Base-by-base conservation (phyloP, 2,888 invertebrate genomes). In the Lacanobia oleracea region DNA sequence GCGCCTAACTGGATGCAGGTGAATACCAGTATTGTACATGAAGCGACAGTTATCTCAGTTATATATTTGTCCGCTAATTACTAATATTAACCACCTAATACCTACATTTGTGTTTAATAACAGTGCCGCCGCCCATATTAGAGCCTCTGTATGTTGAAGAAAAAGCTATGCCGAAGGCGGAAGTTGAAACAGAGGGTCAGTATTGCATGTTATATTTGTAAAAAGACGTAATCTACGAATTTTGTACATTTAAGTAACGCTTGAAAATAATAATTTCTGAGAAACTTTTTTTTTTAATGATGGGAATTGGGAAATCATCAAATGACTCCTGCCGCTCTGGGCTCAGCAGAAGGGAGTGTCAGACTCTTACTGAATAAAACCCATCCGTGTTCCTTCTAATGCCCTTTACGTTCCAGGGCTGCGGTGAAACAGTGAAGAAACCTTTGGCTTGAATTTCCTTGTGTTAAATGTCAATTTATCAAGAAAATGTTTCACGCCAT, bases 121-220 rank as follows among this genome's bases (percentile, higher is more conserved):
- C 89, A 94, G 95, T 95, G 88, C 95, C 95, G 27, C 93, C 94
- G 63, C 90, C 93, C 2, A 85, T 89, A 54, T 91, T 95, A 54
- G 92, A 94, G 88, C 95, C 95, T 1, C 86, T 95, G 73, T 95
- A 93, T 77, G 82, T 91, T 9, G 93, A 95, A 85, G 93, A 94
- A 77, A 91, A 89, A 78, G 86, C 86, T 57, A 59, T 92, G 9
- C 88, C 86, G 33, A 90, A 86, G 0, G 92, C 93, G 0, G 91
- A 93, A 72, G 89, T 94, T 18, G 90, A 90, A 54, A 86, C 90
- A 2, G 86, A 88, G 87, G 94, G 94, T 94, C 78, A 88, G 86
- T 88, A 23, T 50, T n/a, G 33, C 62, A 61, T 77, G 45, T 33
- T 40, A 18, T 60, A n/a, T 33, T 54, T 68, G 18, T 43, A n/a